These are phyloP conservation scores for Cladorhizidae sp. DNA, from an alignment of 37 sponge, comb jelly and placozoan genomes.

Conservation along the genomic window DNA sequence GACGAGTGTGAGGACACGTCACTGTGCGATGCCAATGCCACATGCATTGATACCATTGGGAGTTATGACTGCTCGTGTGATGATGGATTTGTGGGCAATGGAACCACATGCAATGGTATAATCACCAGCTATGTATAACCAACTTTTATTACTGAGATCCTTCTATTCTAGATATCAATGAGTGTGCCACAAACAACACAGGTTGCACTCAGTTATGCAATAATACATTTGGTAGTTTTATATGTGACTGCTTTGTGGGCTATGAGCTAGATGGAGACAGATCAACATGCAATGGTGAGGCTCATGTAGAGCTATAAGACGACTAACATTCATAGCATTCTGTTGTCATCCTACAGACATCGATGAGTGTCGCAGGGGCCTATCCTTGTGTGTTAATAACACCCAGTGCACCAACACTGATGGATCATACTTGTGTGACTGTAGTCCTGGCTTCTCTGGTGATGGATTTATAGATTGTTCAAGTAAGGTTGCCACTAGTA, in stretches of 20 bases:
- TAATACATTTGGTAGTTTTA: constrained; percentile 50
- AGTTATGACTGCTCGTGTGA: constrained; percentile 30
- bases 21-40: constrained; percentile 19
- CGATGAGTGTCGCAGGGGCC: constrained; percentile 23
- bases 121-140: background rate
- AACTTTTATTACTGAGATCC: background rate
- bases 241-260: constrained; percentile 35
- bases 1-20: constrained; percentile 31
- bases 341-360: constrained; percentile 10
- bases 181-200: constrained; percentile 18
- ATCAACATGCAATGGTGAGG: background rate
- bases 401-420: constrained; percentile 43
- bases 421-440: constrained; percentile 49
- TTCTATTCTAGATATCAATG: constrained; percentile 27
- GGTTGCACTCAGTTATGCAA: constrained; percentile 30
- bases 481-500: constrained; percentile 6
- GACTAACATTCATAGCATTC: background rate
- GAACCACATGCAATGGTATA: constrained; percentile 4
- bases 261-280: constrained; percentile 2
- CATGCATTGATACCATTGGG: constrained; percentile 37
- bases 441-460: constrained; percentile 41
- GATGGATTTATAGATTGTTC: constrained; percentile 20
- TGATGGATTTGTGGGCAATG: constrained; percentile 15
- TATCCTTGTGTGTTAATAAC: background rate
- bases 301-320: no score